Base-by-base conservation (phyloP, 2,113 vertebrate genomes). In the Paracanthobrama guichenoti region DNA sequence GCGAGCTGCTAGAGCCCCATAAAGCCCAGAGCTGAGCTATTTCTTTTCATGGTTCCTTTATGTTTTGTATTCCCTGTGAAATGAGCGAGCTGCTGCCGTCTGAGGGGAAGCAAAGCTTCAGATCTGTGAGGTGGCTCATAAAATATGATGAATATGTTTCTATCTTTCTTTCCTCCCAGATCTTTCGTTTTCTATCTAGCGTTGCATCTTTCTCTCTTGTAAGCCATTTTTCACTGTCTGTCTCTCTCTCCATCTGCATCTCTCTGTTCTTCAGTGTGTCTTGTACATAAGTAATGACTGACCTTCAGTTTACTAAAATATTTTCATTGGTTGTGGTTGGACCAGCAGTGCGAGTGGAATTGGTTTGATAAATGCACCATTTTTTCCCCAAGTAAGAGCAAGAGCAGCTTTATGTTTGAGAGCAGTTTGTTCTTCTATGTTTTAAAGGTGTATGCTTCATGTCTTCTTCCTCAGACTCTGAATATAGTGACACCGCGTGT, bases 401-500 rank as follows among this genome's bases (percentile, higher is more conserved):
- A 35, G 66, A 71, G 14, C 24, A 55, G 46, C 26, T 50, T 81
- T 26, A 53, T 69, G 46, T 60, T 55, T 3, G 53, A 39, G 79
- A 71, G 9, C 42, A 24, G 28, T 24, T 50, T 81, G 46, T 60
- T 57, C 24, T 60, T 35, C 55, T 79, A 2, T 79, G 20, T 39
- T 46, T 67, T 16, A 50, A 42, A 60, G 42, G 16, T 31, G 26
- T 79, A 28, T 42, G 48, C 59, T 50, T 62, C 46, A 10, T 26
- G 55, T 28, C 20, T 20, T 53, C 55, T 76, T 50, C 48, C 6
- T 26, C 59, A 99, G 98, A 99, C 98, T 22, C 95, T 99, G 87
- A 99, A 99, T 88, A 99, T 99, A 3, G 97, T 99, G 92, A 99
- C 98, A 0, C 98, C 97, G 0, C 96, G 96, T 0, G 95, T 98